Conservation (phyloP, 35 echinoderm and acorn worm genomes). For the Acanthaster planci region DNA sequence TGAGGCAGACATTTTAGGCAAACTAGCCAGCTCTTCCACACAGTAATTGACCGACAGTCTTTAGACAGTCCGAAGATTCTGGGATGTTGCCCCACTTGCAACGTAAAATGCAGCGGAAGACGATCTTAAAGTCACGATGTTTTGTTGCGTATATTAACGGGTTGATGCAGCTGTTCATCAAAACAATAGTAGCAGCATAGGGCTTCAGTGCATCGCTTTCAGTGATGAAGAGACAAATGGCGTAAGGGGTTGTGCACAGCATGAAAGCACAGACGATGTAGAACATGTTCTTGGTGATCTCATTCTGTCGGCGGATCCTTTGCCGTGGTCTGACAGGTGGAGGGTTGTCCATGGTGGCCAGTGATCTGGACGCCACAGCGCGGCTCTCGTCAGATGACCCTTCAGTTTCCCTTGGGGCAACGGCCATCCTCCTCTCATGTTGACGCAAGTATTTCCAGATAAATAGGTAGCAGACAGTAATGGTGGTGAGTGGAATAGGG, state of each 20-base stretch:
- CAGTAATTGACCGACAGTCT: no score
- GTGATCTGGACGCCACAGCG: not conserved
- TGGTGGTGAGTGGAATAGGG: conserved; percentile 65
- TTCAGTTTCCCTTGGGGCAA: not conserved
- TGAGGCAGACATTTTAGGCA: no score
- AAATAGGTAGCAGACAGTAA: conserved; percentile 57
- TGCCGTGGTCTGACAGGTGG: not conserved
- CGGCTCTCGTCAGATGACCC: not conserved
- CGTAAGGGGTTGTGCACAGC: conserved; percentile 55
- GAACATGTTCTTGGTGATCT: conserved; percentile 77
- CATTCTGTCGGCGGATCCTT: conserved; percentile 32
- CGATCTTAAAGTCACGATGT: conserved; percentile 68
- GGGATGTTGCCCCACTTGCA: conserved; percentile 53
- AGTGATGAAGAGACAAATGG: conserved; percentile 52
- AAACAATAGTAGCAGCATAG: conserved; percentile 44
- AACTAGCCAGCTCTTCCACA: not conserved
- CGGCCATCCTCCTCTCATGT: conserved; percentile 41
- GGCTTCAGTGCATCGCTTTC: conserved; percentile 57
- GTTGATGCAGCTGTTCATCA: conserved; percentile 70
- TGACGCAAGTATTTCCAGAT: conserved; percentile 46
- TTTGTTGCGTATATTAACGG: conserved; percentile 75
- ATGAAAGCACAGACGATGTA: conserved; percentile 68
- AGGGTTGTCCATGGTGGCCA: not conserved
- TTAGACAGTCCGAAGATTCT: conserved; percentile 24
- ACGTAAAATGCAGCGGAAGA: conserved; percentile 56